Evolutionary conservation across 2,888 invertebrate genomes (phyloP), one percentile per base, ranked within the genome.

Genomic region (Pyrrhia umbra): DNA sequence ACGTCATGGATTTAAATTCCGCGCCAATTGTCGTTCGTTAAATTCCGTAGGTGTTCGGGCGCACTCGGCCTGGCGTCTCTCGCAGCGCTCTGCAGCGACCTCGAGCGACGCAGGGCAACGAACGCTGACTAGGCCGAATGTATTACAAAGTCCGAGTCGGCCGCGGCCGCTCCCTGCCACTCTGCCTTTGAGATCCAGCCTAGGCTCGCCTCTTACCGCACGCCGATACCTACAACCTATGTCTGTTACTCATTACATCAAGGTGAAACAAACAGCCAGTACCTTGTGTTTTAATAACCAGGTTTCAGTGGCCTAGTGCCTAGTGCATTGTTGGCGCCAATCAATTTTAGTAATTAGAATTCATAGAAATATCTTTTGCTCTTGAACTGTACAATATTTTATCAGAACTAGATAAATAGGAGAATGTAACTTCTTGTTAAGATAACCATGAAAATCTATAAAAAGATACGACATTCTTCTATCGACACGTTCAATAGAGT

Each of bases 121-220:
- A 90, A 90, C 94, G 93, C 92, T 92, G 90, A 94, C 93, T 94
- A 94, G 94, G 94, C 92, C 94, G 93, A 93, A 92, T 91, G 92
- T 91, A 93, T 93, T 94, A 94, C 93, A 93, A 93, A 94, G 94
- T 94, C 94, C 93, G 92, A 93, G 87, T 88, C 85, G 87, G 82
- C 88, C 88, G 89, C 87, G 89, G 90, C 92, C 93, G 90, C 92
- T 92, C 94, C 93, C 93, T 92, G 90, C 91, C 92, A 87, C 90
- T 90, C 86, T 90, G 91, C 90, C 90, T 90, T 88, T 88, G 88
- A 94, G 92, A 93, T 93, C 92, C 90, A 90, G 89, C 90, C 91
- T 93, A 93, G 91, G 89, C 85, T 90, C 80, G 89, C 93, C 93
- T 90, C 92, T 93, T 94, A 93, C 93, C 87, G 87, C 88, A 86